A percentile compares a stretch with the other conserved stretches of the same genome.
Evolutionary conservation across 2,797 vertebrate species (phyloP).

Genomic region (Rhynchotus rufescens): DNA sequence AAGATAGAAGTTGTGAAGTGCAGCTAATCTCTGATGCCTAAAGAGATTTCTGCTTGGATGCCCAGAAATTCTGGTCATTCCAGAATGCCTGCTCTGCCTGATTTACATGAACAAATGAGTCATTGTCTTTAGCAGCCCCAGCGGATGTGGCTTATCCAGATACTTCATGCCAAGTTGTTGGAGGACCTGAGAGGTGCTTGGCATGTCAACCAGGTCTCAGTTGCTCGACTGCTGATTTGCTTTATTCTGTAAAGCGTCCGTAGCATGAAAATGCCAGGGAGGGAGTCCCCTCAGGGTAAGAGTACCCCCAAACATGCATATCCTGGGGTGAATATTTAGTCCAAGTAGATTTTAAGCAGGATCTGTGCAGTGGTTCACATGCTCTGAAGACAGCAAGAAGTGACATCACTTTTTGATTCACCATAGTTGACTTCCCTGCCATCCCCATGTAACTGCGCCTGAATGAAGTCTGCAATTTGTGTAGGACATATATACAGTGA

Average conservation of each 20-base stretch:
- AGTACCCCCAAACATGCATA: not conserved
- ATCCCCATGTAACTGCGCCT: not conserved
- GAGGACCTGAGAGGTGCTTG: not conserved
- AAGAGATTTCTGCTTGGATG: not conserved
- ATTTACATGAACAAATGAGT: not conserved
- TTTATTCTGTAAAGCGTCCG: not conserved
- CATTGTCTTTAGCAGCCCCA: not conserved
- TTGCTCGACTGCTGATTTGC: not conserved
- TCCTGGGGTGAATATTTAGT: not conserved
- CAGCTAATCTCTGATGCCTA: not conserved
- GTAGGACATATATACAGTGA: too few relatives aligned
- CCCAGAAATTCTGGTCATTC: not conserved
- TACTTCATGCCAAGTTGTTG: not conserved
- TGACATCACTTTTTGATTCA: not conserved
- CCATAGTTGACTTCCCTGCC: not conserved
- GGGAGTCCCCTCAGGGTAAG: not conserved
- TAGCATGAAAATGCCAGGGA: not conserved
- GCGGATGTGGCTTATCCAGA: not conserved
- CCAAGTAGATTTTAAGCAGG: not conserved
- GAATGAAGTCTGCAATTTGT: not conserved
- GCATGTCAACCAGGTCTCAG: not conserved
- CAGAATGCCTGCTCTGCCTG: not conserved
- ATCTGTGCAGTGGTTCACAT: not conserved
- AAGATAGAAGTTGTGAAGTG: not conserved
- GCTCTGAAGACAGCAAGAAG: not conserved